Evolutionary conservation across 2,888 invertebrate genomes (phyloP), one percentile per base, ranked within the genome.

Genomic region (Cantharis lateralis): DNA sequence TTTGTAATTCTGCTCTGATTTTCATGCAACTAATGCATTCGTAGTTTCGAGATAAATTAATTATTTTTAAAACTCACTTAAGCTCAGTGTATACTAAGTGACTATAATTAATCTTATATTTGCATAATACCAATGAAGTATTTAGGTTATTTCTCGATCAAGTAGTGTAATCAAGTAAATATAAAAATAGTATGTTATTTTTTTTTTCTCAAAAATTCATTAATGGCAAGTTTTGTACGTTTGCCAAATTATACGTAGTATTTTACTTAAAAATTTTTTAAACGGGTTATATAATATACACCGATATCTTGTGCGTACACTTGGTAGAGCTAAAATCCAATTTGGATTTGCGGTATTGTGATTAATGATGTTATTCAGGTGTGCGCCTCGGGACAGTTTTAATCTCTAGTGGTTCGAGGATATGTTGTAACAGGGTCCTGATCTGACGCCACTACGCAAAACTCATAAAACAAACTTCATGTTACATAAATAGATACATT

Each of bases 301-400:
- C 64, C 63, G 66, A 76, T 72, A 70, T 18, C 20, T 48, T 70
- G 70, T 62, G 70, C 70, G 70, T 61, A 63, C 70, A 68, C 70
- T 68, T 70, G 77, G 26, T 70, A 69, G 68, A 74, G 68, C 74
- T 74, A 81, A 81, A 84, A 84, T 84, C 84, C 84, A 85, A 85
- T 86, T 85, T 84, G 84, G 83, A 84, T 82, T 84, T 84, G 85
- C 82, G 84, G 84, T 84, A 84, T 84, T 83, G 85, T 85, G 85
- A 85, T 85, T 84, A 84, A 85, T 84, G 83, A 85, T 82, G 83
- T 84, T 84, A 86, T 85, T 85, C 84, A 84, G 84, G 83, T 84
- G 80, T 82, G 79, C 80, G 80, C 82, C 80, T 81, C 80, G 81
- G 82, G 82, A 82, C 80, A 80, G 75, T 76, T 76, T 80, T 82